Evolutionary conservation across 2,797 vertebrate species (phyloP), one percentile per base, ranked within the genome.

Genomic region (Salmo trutta): DNA sequence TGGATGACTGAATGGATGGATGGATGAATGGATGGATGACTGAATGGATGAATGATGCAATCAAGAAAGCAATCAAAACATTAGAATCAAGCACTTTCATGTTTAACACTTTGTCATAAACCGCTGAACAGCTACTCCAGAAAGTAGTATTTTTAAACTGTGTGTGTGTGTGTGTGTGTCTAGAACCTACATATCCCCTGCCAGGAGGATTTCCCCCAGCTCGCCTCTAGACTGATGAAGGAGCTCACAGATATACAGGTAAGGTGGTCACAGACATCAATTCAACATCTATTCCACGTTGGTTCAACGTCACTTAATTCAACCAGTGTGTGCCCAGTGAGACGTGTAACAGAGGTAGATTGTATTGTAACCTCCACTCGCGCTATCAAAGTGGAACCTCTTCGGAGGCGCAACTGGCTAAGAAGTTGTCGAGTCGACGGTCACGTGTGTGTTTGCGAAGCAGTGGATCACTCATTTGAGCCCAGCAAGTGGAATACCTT

Each of bases 161-260:
- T 73, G 52, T 54, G 51, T 54, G 52, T 84, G 36, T 71, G 47
- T 29, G 29, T 29, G 27, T 29, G 27, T 24, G 24, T 24, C 1
- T 82, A 97, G 96, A 93, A 90, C 76, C 86, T 97, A 71, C 86
- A 93, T 24, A 93, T 98, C 75, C 96, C 96, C 31, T 92, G 91
- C 33, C 93, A 94, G 89, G 93, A 94, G 33, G 91, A 93, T 5
- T 90, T 91, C 54, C 90, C 94, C 65, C 91, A 92, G 75, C 47
- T 98, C 81, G 85, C 95, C 27, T 91, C 91, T 5, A 93, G 93
- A 68, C 86, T 97, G 75, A 83, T 93, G 75, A 93, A 93, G 53
- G 94, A 95, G 64, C 86, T 99, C 62, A 93, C 72, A 33, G 95
- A 97, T 82, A 95, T 97, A 82, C 96, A 97, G 91, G 96, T 97